Evolutionary conservation across 2,888 invertebrate genomes (phyloP).

Genomic region (Oscheius sp.): DNA sequence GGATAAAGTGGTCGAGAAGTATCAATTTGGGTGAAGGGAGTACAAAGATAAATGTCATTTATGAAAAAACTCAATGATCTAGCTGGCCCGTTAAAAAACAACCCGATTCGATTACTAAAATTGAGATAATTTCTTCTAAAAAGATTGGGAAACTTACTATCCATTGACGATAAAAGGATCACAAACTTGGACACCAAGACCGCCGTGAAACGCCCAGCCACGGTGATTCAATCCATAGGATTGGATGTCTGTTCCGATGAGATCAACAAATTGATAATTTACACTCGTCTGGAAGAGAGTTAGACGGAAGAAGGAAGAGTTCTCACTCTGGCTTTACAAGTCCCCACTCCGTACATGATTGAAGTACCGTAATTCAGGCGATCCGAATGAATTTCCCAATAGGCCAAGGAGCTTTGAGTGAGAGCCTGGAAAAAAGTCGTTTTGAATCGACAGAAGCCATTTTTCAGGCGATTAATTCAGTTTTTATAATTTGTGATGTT

Average conservation of each 20-base stretch:
- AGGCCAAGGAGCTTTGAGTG: constrained; percentile 39
- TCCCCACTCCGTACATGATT: constrained; percentile 58
- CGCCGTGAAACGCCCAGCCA: constrained; percentile 31
- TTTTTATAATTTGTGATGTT: neutral
- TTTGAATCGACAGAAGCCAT: neutral
- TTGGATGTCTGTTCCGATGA: constrained; percentile 32
- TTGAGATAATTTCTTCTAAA: neutral
- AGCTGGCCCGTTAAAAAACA: constrained; percentile 35
- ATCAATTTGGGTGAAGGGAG: constrained; percentile 36
- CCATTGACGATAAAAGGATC: neutral
- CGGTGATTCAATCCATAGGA: constrained; percentile 36
- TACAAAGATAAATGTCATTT: constrained; percentile 30
- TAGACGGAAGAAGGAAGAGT: neutral
- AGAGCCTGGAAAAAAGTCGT: constrained; percentile 27
- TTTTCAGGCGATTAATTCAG: too few relatives aligned
- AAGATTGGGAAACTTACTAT: neutral
- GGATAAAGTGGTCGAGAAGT: constrained; percentile 28
- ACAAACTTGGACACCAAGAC: constrained; percentile 14
- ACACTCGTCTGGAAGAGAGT: constrained; percentile 2
- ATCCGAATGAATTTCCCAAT: constrained; percentile 53
- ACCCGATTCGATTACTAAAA: constrained; percentile 25
- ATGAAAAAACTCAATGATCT: constrained; percentile 29
- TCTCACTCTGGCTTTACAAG: constrained; percentile 26
- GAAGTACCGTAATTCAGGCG: constrained; percentile 50
- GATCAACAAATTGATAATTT: constrained; percentile 26